Evolutionary conservation across 1,140 invertebrate genomes (phyloP).

Genomic region (Ectropis grisescens): DNA sequence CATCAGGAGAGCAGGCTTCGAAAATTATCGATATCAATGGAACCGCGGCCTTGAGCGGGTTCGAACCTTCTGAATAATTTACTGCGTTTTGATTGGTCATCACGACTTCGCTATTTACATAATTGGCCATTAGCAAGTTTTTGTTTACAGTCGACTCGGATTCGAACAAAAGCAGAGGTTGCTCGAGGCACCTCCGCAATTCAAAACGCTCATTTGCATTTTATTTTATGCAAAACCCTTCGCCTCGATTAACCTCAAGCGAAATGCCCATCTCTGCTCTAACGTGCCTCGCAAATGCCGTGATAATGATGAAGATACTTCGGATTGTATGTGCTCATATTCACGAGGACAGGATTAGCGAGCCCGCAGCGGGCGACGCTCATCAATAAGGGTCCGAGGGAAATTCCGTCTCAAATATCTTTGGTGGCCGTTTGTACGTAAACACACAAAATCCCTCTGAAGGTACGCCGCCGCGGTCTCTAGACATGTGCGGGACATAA

Average conservation of each 20-base stretch:
- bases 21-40: no score
- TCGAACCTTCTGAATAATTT: conserved; percentile 46
- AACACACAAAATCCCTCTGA: conserved; percentile 67
- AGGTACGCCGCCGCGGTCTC: conserved; percentile 66
- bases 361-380: conserved; percentile 10
- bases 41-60: conserved; percentile 15
- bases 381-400: conserved; percentile 61
- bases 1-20: no score
- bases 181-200: conserved; percentile 8
- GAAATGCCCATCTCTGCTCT: not conserved
- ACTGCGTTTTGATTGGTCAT: conserved; percentile 53
- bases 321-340: conserved; percentile 1
- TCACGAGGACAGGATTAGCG: conserved; percentile 11
- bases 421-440: conserved; percentile 54
- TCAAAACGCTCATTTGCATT: conserved; percentile 10
- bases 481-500: conserved; percentile 69
- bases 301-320: no score
- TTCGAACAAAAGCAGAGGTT: conserved; percentile 12
- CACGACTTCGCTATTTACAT: conserved; percentile 40
- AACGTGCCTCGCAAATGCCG: no score
- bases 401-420: conserved; percentile 64
- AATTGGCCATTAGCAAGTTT: conserved; percentile 55
- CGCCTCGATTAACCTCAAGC: conserved; percentile 8
- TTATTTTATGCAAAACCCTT: conserved; percentile 14
- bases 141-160: conserved; percentile 34